These are phyloP conservation scores for Pteruthius melanotis DNA, from an alignment of 2,113 vertebrate genomes.

Conservation along the genomic window DNA sequence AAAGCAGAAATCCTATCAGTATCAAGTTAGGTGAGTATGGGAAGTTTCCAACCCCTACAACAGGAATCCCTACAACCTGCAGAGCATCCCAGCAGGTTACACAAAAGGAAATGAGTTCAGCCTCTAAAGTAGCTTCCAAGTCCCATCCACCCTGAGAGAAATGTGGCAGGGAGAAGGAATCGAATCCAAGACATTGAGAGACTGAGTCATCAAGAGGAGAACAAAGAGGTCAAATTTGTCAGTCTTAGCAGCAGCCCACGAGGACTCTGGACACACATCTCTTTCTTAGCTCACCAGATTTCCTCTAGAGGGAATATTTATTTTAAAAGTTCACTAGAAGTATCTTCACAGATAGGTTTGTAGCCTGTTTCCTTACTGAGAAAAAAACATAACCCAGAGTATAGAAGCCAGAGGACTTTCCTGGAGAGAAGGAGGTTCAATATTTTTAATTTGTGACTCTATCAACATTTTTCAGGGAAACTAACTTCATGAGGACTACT, in stretches of 20 bases:
- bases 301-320: neutral
- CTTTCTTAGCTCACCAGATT: neutral
- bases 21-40: neutral
- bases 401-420: neutral
- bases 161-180: neutral
- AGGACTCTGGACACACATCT: neutral
- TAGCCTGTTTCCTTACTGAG: neutral
- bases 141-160: neutral
- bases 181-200: neutral
- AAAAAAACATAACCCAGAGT: neutral
- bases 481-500: neutral
- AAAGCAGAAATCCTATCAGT: neutral
- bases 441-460: neutral
- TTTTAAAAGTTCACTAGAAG: neutral
- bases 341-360: neutral
- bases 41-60: neutral
- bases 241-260: neutral
- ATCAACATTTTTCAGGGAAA: neutral
- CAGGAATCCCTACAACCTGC: rapidly evolving
- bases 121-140: neutral
- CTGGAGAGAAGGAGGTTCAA: neutral
- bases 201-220: neutral
- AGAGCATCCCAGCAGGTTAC: neutral
- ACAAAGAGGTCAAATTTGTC: neutral
- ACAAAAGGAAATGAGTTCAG: neutral